Conservation (phyloP, 2,797 vertebrate species). For the Aplochiton taeniatus region DNA sequence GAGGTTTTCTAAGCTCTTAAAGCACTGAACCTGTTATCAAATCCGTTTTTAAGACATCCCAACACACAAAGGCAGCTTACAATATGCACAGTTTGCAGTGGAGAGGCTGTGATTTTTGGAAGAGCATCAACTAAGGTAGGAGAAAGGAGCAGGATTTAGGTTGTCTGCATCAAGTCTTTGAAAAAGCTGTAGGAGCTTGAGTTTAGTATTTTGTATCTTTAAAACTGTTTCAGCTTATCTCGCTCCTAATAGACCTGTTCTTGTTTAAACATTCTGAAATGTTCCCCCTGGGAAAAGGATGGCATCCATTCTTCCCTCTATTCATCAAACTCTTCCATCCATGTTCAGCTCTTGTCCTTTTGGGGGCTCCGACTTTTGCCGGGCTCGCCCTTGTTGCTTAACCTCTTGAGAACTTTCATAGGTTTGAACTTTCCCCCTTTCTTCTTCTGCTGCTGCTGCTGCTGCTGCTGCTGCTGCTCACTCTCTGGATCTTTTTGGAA, state of each 20-base stretch:
- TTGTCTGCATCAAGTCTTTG: slow-evolving; percentile 7
- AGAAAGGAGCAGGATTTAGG: slow-evolving; percentile 11
- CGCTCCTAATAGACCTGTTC: no score
- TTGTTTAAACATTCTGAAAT: no score
- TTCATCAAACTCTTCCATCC: background rate
- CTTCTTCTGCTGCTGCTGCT: slow-evolving; percentile 84
- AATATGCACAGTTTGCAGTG: slow-evolving; percentile 10
- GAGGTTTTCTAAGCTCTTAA: slow-evolving; percentile 32
- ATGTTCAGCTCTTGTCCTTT: slow-evolving; percentile 74
- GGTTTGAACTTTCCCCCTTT: slow-evolving; percentile 92
- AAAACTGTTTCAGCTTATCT: no score
- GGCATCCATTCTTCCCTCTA: background rate
- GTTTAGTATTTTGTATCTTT: background rate
- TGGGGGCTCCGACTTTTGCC: slow-evolving; percentile 70
- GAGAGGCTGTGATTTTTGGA: slow-evolving; percentile 10
- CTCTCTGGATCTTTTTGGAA: slow-evolving; percentile 85
- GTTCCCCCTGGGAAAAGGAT: background rate
- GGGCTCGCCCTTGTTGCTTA: slow-evolving; percentile 87
- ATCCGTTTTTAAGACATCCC: background rate
- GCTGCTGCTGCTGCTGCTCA: slow-evolving; percentile 49
- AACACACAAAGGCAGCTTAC: slow-evolving; percentile 35
- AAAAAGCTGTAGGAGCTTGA: background rate
- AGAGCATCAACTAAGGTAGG: slow-evolving; percentile 21
- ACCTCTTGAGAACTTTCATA: slow-evolving; percentile 91
- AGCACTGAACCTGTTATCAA: slow-evolving; percentile 32